Evolutionary conservation across 2,113 vertebrate species (phyloP).

Genomic region (Microtus pennsylvanicus): DNA sequence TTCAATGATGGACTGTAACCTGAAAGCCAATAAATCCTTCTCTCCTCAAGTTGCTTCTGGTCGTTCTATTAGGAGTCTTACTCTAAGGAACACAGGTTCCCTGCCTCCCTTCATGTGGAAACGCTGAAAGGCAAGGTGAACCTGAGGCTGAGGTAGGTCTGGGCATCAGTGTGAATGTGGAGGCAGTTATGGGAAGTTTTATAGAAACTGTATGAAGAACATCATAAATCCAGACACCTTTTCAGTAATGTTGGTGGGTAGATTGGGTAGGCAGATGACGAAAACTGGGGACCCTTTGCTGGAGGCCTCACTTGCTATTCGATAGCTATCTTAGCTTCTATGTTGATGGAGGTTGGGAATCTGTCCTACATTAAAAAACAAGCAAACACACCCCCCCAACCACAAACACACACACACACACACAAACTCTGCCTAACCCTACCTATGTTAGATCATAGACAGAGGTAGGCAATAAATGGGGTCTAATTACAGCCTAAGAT

Average conservation of each 20-base stretch:
- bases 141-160: not conserved
- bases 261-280: not conserved
- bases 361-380: not conserved
- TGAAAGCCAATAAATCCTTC: not conserved
- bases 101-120: not conserved
- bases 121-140: not conserved
- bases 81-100: not conserved
- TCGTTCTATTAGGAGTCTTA: not conserved
- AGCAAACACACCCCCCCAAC: too few species aligned
- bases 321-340: not conserved
- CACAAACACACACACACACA: too few species aligned
- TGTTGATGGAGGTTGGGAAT: not conserved
- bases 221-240: not conserved
- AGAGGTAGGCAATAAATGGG: not conserved
- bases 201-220: not conserved
- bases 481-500: too few species aligned
- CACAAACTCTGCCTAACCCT: not conserved
- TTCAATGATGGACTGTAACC: not conserved
- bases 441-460: not conserved
- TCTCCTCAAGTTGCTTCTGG: not conserved
- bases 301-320: not conserved
- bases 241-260: not conserved
- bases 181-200: not conserved
- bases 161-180: not conserved
- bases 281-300: not conserved